These are phyloP conservation scores for Cephalopterus ornatus DNA, from an alignment of 2,113 vertebrate species.

Conservation along the genomic window DNA sequence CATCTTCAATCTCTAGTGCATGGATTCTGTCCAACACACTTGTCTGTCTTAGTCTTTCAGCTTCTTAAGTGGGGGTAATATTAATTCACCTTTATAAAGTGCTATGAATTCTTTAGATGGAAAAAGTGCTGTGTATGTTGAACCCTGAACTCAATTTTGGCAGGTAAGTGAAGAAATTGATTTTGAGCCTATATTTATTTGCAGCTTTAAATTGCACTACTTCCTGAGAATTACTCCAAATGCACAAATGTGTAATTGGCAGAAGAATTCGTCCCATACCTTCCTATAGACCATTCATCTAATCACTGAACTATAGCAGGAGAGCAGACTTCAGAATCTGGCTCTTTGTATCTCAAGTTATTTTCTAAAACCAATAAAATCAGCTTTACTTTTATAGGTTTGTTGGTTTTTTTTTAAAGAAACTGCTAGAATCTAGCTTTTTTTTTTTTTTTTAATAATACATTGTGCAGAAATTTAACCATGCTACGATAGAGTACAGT, in stretches of 20 bases:
- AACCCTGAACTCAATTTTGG: conserved; percentile 40
- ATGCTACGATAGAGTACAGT: neutral
- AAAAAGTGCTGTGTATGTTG: neutral
- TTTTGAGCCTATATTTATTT: conserved; percentile 53
- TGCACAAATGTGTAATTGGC: neutral
- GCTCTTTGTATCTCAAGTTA: neutral
- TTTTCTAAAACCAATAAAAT: neutral
- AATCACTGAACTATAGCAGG: neutral
- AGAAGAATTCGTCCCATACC: neutral
- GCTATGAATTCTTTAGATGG: conserved; percentile 22
- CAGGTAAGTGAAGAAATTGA: conserved; percentile 48
- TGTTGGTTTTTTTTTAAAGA: neutral
- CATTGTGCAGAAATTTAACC: neutral
- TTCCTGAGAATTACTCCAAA: conserved; percentile 21
- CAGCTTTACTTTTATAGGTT: neutral
- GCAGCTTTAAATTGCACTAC: conserved; percentile 31
- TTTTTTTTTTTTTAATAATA: neutral
- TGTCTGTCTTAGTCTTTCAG: neutral
- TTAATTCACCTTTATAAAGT: conserved; percentile 38
- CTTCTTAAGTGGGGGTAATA: conserved; percentile 17
- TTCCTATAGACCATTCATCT: neutral
- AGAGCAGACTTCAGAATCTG: neutral
- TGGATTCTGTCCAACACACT: neutral
- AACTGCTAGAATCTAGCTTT: neutral
- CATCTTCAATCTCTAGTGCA: neutral